phyloP scores from a whole-genome alignment of 2,113 vertebrate species.

The Chaetodon trifascialis region DNA sequence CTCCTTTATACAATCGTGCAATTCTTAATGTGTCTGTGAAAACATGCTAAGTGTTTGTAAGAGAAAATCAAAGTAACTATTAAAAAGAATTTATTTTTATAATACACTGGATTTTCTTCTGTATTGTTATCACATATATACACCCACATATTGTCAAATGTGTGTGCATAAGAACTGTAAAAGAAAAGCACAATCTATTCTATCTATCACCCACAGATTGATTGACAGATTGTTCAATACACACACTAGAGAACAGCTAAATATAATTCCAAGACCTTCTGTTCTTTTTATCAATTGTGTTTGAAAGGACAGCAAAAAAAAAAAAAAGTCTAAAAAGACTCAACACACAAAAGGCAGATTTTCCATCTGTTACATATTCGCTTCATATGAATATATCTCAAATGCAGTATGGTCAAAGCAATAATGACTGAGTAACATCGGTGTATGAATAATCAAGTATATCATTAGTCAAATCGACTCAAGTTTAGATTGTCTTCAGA shows the following conservation, averaged over 20 bases:
- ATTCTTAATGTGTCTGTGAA: slow-evolving; percentile 69
- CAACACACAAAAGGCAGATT: not conserved
- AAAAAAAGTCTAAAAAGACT: not conserved
- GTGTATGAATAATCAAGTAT: not conserved
- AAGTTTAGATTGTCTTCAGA: slow-evolving; percentile 18
- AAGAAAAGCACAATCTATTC: not conserved
- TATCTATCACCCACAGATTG: not conserved
- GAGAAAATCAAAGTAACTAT: slow-evolving; percentile 74
- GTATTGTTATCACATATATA: not conserved
- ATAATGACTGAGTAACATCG: not conserved
- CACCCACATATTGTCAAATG: not conserved
- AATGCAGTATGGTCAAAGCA: not conserved
- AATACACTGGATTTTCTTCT: slow-evolving; percentile 48
- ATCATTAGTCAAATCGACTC: not conserved
- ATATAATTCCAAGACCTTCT: not conserved
- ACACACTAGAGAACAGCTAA: not conserved
- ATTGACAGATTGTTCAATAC: not conserved
- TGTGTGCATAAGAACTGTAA: not conserved
- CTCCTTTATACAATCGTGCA: slow-evolving; percentile 40
- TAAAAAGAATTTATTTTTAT: slow-evolving; percentile 86
- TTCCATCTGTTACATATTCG: not conserved
- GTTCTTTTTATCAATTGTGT: not conserved
- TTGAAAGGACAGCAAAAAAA: not conserved
- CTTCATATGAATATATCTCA: not conserved
- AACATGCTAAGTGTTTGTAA: slow-evolving; percentile 72